Conservation (phyloP, 64 coral and sea anemone genomes). For the Montipora capricornis region DNA sequence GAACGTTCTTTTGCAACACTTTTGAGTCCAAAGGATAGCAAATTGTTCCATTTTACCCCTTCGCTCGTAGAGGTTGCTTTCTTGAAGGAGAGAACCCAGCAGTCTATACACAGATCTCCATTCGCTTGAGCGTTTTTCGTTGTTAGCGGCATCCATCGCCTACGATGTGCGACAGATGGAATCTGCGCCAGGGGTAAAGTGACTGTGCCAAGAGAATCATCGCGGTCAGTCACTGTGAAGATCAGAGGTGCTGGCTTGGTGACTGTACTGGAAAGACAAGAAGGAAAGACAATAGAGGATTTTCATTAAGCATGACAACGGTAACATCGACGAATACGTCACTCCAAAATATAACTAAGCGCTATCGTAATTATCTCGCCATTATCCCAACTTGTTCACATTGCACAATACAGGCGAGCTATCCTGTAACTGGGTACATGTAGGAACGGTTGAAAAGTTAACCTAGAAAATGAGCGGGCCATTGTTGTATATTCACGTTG, state of each 20-base stretch:
- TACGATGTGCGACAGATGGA: conserved; percentile 92
- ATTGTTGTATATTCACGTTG: no score
- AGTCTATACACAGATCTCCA: conserved; percentile 95
- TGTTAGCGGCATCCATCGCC: conserved; percentile 91
- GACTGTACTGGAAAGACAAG: conserved; percentile 65
- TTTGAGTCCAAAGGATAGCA: conserved; percentile 15
- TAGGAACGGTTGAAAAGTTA: no score
- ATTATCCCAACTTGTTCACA: no score
- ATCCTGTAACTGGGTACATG: no score
- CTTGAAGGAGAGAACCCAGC: conserved; percentile 88
- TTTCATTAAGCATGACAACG: neutral
- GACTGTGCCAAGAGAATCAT: conserved; percentile 77
- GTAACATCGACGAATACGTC: no score
- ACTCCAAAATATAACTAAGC: no score
- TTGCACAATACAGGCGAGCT: no score
- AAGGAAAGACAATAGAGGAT: neutral
- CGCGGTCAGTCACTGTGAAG: conserved; percentile 86
- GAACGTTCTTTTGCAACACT: conserved; percentile 31
- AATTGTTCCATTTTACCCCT: conserved; percentile 34
- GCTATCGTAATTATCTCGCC: no score
- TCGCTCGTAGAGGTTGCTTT: conserved; percentile 20
- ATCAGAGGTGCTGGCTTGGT: conserved; percentile 76
- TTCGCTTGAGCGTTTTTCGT: conserved; percentile 73
- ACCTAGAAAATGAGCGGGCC: no score
- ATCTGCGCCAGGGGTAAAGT: conserved; percentile 78